A percentile compares a stretch with the other conserved stretches of the same genome.
phyloP scores from a whole-genome alignment of 2,113 vertebrate genomes.

The Microcebus tavaratra region DNA sequence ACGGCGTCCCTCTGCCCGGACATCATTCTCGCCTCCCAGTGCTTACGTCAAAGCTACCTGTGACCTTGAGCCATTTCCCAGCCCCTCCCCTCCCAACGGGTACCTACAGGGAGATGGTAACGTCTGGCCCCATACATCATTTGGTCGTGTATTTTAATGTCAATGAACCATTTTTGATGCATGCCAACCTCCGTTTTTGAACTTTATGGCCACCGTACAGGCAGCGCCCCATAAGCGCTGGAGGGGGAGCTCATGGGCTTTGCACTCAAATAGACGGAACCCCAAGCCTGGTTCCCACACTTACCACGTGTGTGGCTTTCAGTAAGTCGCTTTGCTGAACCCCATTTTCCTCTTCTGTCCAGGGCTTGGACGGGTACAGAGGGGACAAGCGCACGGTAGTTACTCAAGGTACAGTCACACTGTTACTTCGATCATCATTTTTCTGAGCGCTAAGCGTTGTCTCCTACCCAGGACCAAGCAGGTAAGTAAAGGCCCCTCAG shows the following conservation, averaged over 20 bases:
- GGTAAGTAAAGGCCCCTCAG: background rate
- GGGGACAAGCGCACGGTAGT: background rate
- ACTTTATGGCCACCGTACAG: no score
- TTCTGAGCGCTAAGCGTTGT: background rate
- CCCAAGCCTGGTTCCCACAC: background rate
- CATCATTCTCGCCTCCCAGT: background rate
- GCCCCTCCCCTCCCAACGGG: background rate
- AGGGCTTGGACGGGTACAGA: background rate
- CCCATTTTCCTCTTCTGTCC: background rate
- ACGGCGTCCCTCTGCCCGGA: fast-evolving
- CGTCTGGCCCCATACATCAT: background rate
- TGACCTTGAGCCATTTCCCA: no score
- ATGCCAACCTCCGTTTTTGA: background rate
- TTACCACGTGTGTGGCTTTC: background rate
- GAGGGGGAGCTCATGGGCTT: fast-evolving
- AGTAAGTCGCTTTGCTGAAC: background rate
- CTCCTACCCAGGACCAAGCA: background rate
- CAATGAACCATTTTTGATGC: background rate
- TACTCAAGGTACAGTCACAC: background rate
- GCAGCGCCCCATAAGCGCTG: background rate
- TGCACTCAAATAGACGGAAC: background rate
- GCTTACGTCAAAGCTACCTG: background rate
- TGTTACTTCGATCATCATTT: fast-evolving
- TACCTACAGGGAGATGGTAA: no score
- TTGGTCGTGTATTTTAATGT: background rate